These are phyloP conservation scores for Astyanax mexicanus DNA, from an alignment of 2,797 vertebrate genomes.

Conservation along the genomic window DNA sequence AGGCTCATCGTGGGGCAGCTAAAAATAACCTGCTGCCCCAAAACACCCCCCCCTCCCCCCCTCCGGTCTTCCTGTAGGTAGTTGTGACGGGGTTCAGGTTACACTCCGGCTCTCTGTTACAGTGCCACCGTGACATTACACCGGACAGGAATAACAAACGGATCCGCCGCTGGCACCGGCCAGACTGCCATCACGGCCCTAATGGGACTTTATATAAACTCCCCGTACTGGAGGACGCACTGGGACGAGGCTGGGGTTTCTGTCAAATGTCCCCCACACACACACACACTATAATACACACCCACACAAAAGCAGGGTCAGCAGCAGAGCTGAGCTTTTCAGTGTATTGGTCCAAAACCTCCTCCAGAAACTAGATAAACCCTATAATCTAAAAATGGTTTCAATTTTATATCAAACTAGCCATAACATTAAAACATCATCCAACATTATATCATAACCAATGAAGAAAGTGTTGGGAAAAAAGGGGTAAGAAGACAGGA, in stretches of 20 bases:
- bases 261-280: not conserved
- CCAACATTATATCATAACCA: too few species aligned
- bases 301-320: too few species aligned
- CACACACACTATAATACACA: not conserved
- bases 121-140: slow-evolving; percentile 71
- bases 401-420: too few species aligned
- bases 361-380: too few species aligned
- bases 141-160: slow-evolving; percentile 68
- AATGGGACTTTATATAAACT: slow-evolving; percentile 27
- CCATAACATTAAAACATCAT: too few species aligned
- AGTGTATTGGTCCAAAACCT: too few species aligned
- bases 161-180: slow-evolving; percentile 66
- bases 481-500: too few species aligned
- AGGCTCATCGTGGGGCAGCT: not conserved
- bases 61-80: slow-evolving; percentile 30
- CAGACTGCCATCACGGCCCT: slow-evolving; percentile 48
- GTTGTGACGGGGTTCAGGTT: slow-evolving; percentile 38
- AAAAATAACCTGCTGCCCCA: slow-evolving; percentile 43
- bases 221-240: not conserved
- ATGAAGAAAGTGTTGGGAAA: too few species aligned
- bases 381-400: too few species aligned
- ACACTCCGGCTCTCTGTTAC: slow-evolving; percentile 67
- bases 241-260: not conserved
- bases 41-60: not conserved
- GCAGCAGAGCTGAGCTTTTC: too few species aligned